Percentiles rank a stretch among this genome's conserved stretches.
These are phyloP conservation scores for Agriopis aurantiaria DNA, from an alignment of 2,888 invertebrate genomes.

Conservation along the genomic window DNA sequence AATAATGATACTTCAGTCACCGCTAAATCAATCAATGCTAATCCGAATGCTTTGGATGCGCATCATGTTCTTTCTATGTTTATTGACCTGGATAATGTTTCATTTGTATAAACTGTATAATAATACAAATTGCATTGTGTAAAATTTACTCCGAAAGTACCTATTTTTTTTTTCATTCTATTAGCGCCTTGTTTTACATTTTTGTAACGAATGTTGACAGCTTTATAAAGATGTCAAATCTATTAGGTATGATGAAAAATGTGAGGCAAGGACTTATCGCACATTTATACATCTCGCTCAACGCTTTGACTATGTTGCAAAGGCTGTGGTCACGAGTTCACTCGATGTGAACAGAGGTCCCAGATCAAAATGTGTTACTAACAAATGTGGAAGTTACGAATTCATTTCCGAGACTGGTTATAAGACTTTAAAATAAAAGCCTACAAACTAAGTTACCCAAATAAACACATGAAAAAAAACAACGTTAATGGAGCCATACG, in stretches of 20 bases:
- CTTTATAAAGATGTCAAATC: no score
- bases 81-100: slow-evolving; percentile 18
- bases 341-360: no score
- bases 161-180: no score
- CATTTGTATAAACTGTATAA: not conserved
- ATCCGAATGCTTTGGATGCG: slow-evolving; percentile 25
- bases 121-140: not conserved
- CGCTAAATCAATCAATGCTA: slow-evolving; percentile 37
- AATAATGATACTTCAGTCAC: slow-evolving; percentile 28
- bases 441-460: slow-evolving; percentile 9
- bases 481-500: slow-evolving; percentile 34
- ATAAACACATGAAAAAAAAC: slow-evolving; percentile 30
- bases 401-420: not conserved
- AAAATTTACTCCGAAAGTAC: not conserved
- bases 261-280: no score
- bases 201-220: no score
- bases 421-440: not conserved
- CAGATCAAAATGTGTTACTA: no score
- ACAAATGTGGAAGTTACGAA: not conserved
- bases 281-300: no score
- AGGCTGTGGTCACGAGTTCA: no score
- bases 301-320: no score
- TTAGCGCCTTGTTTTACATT: no score
- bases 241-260: no score
- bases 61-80: slow-evolving; percentile 14